Evolutionary conservation across 1,140 invertebrate species (phyloP).

Genomic region (Argopecten irradians): DNA sequence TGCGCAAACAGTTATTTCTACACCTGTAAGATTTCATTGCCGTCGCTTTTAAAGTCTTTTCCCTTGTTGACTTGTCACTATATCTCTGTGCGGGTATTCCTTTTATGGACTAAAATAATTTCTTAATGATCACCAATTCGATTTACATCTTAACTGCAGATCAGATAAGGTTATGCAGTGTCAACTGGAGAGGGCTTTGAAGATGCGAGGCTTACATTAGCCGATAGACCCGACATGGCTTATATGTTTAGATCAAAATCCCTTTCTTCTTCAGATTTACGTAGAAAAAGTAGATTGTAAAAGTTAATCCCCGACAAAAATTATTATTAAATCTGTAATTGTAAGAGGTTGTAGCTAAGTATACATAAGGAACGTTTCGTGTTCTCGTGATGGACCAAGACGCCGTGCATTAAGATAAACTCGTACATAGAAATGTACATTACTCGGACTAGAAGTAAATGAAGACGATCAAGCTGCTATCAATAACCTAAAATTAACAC

Average conservation of each 20-base stretch:
- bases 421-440: no score
- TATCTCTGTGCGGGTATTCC: neutral
- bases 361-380: neutral
- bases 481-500: no score
- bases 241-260: neutral
- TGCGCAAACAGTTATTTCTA: neutral
- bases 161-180: constrained; percentile 2
- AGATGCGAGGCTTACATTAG: neutral
- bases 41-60: neutral
- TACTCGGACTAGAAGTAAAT: no score
- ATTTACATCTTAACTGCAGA: neutral
- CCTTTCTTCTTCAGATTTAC: constrained; percentile 8
- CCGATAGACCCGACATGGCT: neutral
- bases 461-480: no score
- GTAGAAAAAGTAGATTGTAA: neutral
- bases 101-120: constrained; percentile 13
- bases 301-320: neutral
- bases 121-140: constrained; percentile 17
- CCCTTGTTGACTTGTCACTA: neutral
- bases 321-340: neutral
- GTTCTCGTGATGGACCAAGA: neutral
- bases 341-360: neutral
- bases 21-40: neutral
- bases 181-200: neutral
- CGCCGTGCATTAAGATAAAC: no score